A percentile compares a stretch with the other conserved stretches of the same genome.
These are phyloP conservation scores for Andrena haemorrhoa DNA, from an alignment of 2,888 invertebrate genomes.

Conservation along the genomic window DNA sequence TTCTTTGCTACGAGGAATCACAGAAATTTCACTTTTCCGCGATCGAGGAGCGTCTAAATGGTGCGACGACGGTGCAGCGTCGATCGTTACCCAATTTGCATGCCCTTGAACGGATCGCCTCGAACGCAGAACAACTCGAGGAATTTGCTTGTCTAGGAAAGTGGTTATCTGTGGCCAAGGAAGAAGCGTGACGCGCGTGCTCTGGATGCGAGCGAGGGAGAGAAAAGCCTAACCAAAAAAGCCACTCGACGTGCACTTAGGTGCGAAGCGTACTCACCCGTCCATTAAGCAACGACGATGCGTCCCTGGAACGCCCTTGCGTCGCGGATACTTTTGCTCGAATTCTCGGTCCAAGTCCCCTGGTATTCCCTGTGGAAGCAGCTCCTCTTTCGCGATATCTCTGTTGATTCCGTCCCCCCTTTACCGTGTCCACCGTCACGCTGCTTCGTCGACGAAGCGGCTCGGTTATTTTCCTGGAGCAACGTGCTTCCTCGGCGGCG, in stretches of 20 bases:
- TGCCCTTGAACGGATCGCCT: neutral
- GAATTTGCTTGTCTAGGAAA: neutral
- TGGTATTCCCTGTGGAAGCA: neutral
- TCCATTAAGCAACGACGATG: slow-evolving; percentile 62
- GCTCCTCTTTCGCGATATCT: neutral
- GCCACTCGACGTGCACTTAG: slow-evolving; percentile 46
- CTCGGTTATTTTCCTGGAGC: slow-evolving; percentile 49
- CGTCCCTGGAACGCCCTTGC: slow-evolving; percentile 63
- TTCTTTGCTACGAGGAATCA: neutral
- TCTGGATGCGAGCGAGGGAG: neutral
- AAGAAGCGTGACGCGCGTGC: neutral
- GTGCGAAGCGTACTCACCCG: slow-evolving; percentile 66
- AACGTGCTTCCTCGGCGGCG: slow-evolving; percentile 67
- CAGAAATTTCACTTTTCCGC: neutral
- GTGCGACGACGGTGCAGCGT: too few relatives aligned
- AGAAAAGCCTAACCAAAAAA: slow-evolving; percentile 3
- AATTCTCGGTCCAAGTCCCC: neutral
- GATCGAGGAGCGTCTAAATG: neutral
- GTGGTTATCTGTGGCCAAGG: neutral
- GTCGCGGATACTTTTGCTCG: slow-evolving; percentile 16
- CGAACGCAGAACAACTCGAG: neutral
- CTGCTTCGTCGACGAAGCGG: slow-evolving; percentile 1
- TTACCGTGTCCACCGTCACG: neutral
- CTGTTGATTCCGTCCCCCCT: neutral
- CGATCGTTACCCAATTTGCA: neutral